Evolutionary conservation across 2,797 vertebrate species (phyloP), one percentile per base, ranked within the genome.

Genomic region (Furcifer pardalis): DNA sequence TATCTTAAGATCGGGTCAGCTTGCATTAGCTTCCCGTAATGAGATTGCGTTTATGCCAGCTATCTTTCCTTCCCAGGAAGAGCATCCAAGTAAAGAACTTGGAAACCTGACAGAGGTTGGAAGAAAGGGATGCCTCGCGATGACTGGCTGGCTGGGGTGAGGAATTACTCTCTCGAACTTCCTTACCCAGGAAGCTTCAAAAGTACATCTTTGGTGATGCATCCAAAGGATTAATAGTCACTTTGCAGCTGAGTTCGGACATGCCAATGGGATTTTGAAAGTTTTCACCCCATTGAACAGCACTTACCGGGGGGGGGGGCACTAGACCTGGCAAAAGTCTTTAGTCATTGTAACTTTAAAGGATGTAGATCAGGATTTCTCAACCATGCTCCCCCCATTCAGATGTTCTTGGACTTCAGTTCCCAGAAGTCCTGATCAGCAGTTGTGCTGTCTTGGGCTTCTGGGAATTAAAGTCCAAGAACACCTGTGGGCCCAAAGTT

Each of bases 151-250:
- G 84, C 60, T 62, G 79, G 72, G 60, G 0, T 59, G 42, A 73
- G 79, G 35, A 49, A 46, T 76, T 27, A 12, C 84, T 86, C 8
- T 25, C 49, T 83, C 21, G 49, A 35, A 42, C 81, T 65, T 59
- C 42, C 76, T 83, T 40, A 75, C 69, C 56, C 66, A 19, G 71
- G 80, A n/a, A 10, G 27, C 81, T 78, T 87, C 52, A 82, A 83
- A 80, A 73, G 80, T 13, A 73, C 2, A 42, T 84, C 85, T 93
- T 93, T 92, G 88, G 91, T 81, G 4, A 88, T 89, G 86, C 81
- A 12, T 13, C 86, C 69, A 0, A 56, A 56, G 76, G 77, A 90
- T 71, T 25, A 73, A 7, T n/a, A 0, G 30, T 75, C 79, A 81
- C 75, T 83, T 83, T 73, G 82, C 71, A 85, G 71, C 0, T 49